Percentiles rank a stretch among this genome's conserved stretches.
phyloP scores from a whole-genome alignment of 2,888 invertebrate species.

The Oscheius sp. region DNA sequence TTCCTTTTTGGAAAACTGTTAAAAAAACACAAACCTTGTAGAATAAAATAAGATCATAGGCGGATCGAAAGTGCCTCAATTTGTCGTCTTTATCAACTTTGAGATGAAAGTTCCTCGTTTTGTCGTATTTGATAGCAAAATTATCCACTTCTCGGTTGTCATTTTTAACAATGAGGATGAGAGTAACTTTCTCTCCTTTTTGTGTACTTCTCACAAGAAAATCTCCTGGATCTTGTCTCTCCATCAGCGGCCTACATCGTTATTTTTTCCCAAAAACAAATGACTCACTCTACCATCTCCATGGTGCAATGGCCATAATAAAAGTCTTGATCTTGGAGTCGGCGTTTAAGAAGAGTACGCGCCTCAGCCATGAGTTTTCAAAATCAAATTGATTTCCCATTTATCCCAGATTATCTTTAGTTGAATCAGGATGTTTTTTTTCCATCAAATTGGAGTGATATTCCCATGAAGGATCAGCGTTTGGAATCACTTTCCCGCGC shows the following conservation, averaged over 20 bases:
- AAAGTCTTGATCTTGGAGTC: no score
- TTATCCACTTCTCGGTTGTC: constrained; percentile 10
- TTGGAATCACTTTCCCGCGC: no score
- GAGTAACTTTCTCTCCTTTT: neutral
- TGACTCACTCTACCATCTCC: neutral
- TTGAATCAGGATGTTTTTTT: no score
- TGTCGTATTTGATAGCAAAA: neutral
- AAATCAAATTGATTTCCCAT: no score
- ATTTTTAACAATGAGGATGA: neutral
- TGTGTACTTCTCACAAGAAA: neutral
- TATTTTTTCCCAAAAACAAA: neutral
- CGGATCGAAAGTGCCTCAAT: neutral
- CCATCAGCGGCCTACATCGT: no score
- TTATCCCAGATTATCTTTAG: no score
- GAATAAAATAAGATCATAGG: neutral
- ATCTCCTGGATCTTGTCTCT: neutral
- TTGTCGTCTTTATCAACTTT: neutral
- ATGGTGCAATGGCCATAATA: constrained; percentile 1
- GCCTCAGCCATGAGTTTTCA: no score
- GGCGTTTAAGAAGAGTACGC: no score
- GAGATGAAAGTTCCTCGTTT: neutral
- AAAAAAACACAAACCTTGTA: neutral
- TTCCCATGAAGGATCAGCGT: no score
- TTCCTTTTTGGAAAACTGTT: neutral
- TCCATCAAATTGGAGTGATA: no score